phyloP scores from a whole-genome alignment of 1,140 invertebrate species.

The Sarcophaga peregrina region DNA sequence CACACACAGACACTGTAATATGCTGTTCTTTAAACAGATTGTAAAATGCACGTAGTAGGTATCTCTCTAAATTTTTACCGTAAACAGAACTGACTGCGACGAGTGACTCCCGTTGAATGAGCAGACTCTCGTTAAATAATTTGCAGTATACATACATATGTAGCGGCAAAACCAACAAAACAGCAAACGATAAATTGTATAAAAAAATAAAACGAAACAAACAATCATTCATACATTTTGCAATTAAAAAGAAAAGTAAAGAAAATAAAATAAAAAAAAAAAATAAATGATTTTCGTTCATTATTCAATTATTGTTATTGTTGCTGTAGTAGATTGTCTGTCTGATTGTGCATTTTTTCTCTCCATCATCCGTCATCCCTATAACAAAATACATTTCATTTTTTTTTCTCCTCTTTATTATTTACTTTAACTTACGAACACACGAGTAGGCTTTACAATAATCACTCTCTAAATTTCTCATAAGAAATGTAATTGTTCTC shows the following conservation, averaged over 20 bases:
- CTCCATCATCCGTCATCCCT: not conserved
- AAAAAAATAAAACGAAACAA: not conserved
- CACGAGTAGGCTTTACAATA: too few species aligned
- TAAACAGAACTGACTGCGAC: constrained; percentile 21
- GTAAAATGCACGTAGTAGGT: not conserved
- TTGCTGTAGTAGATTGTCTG: not conserved
- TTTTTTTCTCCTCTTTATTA: not conserved
- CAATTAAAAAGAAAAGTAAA: not conserved
- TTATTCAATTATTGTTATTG: not conserved
- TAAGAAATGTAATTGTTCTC: too few species aligned
- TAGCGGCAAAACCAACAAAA: too few species aligned
- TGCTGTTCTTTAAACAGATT: not conserved
- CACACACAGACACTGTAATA: constrained; percentile 21
- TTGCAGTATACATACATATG: not conserved
- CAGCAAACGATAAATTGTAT: too few species aligned
- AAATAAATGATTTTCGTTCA: too few species aligned
- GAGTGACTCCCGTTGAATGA: constrained; percentile 39
- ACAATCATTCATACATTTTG: constrained; percentile 15
- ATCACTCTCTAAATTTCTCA: too few species aligned
- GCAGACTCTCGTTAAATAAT: constrained; percentile 25
- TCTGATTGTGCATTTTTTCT: not conserved
- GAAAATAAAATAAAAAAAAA: not conserved
- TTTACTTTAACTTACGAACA: too few species aligned
- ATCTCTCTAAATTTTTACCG: not conserved
- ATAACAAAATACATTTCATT: not conserved